phyloP scores from a whole-genome alignment of 2,888 invertebrate genomes.

The Augochlorella aurata region DNA sequence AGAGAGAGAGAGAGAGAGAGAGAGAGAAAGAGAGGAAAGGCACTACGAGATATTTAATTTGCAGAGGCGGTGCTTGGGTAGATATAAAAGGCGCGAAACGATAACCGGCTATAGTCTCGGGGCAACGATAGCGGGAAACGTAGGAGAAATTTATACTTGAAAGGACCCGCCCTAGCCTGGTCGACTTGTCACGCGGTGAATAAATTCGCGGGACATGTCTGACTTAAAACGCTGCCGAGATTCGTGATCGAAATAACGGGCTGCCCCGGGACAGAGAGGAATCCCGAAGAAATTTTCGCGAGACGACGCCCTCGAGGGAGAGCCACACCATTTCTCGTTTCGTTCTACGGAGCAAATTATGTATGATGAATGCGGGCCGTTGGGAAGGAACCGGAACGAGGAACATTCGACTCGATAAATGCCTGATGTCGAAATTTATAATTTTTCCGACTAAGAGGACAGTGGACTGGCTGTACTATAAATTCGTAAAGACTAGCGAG shows the following conservation, averaged over 20 bases:
- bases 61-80: conserved; percentile 32
- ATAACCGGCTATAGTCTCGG: conserved; percentile 54
- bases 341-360: background rate
- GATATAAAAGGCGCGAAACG: conserved; percentile 65
- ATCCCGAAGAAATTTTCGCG: conserved; percentile 5
- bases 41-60: conserved; percentile 69
- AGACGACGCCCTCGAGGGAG: background rate
- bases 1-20: no score
- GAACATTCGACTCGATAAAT: background rate
- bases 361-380: background rate
- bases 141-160: conserved; percentile 43
- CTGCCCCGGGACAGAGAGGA: background rate
- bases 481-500: background rate
- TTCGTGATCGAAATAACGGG: conserved; percentile 49
- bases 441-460: background rate
- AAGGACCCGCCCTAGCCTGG: background rate
- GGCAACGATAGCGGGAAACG: conserved; percentile 27
- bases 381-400: background rate
- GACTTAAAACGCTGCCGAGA: conserved; percentile 43
- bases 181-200: conserved; percentile 21
- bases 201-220: conserved; percentile 45
- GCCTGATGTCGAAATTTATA: background rate
- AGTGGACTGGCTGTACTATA: background rate
- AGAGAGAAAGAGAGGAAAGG: background rate
- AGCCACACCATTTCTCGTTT: background rate